Percentiles rank a stretch among this genome's conserved stretches.
phyloP scores from a whole-genome alignment of 2,888 invertebrate species.

The Tenthredo scrophulariae region DNA sequence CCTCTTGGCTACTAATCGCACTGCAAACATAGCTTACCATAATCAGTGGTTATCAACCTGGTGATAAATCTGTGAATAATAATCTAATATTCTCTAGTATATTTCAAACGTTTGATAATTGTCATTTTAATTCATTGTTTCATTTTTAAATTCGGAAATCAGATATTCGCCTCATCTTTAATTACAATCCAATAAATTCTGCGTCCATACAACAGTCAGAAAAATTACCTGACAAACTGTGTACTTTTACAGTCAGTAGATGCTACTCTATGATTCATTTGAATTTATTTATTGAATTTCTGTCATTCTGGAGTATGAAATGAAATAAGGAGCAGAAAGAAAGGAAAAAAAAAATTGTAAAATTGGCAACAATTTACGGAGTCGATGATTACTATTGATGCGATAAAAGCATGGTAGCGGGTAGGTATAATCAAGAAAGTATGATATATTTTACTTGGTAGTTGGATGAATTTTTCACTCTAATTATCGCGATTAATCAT shows the following conservation, averaged over 20 bases:
- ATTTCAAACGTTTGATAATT: neutral
- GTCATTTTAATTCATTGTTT: neutral
- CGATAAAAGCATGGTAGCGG: neutral
- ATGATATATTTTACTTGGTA: neutral
- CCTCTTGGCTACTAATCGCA: slow-evolving; percentile 75
- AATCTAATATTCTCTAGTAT: neutral
- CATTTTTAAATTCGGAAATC: neutral
- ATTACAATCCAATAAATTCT: neutral
- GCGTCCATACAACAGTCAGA: neutral
- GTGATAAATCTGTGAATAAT: slow-evolving; percentile 46
- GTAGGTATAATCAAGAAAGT: neutral
- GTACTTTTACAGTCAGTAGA: too few species aligned
- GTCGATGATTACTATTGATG: neutral
- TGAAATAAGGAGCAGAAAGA: neutral
- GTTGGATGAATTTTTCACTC: neutral
- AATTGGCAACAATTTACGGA: neutral
- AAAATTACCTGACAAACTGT: neutral
- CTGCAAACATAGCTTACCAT: slow-evolving; percentile 71
- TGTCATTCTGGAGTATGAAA: neutral
- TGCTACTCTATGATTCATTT: too few species aligned
- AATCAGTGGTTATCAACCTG: slow-evolving; percentile 68
- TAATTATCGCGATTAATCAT: neutral
- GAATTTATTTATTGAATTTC: neutral
- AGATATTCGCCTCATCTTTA: neutral
- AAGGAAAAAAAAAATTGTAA: neutral